Base-by-base conservation (phyloP, 2,113 vertebrate species). In the Cairina moschata region DNA sequence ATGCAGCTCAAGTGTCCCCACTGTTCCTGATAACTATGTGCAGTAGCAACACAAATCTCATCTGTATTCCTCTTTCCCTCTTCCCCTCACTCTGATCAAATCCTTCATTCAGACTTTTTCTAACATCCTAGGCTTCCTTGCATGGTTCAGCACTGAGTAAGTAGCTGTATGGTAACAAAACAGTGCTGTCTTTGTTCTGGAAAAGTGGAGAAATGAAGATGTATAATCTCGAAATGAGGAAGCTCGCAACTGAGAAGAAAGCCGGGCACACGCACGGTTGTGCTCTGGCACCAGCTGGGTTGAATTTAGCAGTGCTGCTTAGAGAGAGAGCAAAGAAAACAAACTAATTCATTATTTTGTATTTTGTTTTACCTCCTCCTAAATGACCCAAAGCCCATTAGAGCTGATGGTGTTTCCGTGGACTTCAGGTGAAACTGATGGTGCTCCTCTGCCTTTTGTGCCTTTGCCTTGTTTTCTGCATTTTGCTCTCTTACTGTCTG, bases 51-150 rank as follows among this genome's bases (percentile, higher is more conserved):
- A 7, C 32, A 83, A 54, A 90, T 79, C 54, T 94, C 28, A 0
- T 54, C 56, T 72, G 50, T 67, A 2, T 81, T 91, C 54, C 42
- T 29, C 31, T 69, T 94, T 91, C 66, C 31, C 17, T 85, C 65
- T 95, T 90, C 56, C 42, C 81, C 56, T 80, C 83, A 56, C 85
- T 80, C 66, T 93, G 75, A 93, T 94, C 86, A 95, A 93, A 96
- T 93, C 69, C 83, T 95, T 94, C 94, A 76, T 96, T 96, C 81
- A 79, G 92, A 59, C 74, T 72, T 92, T 93, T 85, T 69, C 83
- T 95, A 91, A 90, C 76, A 88, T 79, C 68, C 66, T 68, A 62
- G 62, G 58, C 59, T 88, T 94, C 63, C 90, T 94, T 93, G 56
- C 66, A 80, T 59, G 56, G 52, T 80, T 86, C 68, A 78, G 91